phyloP scores from a whole-genome alignment of 2,888 invertebrate species.

The Frankliniella fusca region DNA sequence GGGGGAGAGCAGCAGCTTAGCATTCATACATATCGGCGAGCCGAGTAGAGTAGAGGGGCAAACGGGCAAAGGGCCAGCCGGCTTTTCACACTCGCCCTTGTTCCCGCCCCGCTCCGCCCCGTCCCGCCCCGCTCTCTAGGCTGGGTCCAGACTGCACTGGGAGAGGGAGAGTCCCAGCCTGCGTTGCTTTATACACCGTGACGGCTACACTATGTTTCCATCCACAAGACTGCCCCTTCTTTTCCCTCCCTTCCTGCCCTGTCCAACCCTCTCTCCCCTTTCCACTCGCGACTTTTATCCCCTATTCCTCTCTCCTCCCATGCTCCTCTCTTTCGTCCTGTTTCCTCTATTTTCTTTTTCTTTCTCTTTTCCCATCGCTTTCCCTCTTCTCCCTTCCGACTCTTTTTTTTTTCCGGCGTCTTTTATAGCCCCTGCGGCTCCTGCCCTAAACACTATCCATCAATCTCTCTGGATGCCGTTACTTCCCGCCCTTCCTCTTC shows the following conservation, averaged over 20 bases:
- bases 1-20: neutral
- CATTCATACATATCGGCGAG: neutral
- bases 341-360: neutral
- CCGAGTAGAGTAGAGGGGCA: neutral
- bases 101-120: neutral
- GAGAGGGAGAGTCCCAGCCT: neutral
- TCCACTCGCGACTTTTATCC: no score
- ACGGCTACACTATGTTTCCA: neutral
- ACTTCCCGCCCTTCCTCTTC: neutral
- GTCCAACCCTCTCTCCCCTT: neutral
- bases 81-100: neutral
- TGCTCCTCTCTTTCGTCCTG: neutral
- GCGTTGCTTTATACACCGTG: neutral
- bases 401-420: neutral
- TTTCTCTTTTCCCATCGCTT: neutral
- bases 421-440: neutral
- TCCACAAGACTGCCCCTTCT: neutral
- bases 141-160: neutral
- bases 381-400: neutral
- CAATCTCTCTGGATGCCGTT: neutral
- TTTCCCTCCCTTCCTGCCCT: neutral
- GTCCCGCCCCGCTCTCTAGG: neutral
- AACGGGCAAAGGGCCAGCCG: neutral
- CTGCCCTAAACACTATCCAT: constrained; percentile 24
- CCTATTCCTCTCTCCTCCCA: neutral